Percentiles rank a stretch among this genome's conserved stretches.
Evolutionary conservation across 1,140 invertebrate species (phyloP).

Genomic region (Aphis gossypii): DNA sequence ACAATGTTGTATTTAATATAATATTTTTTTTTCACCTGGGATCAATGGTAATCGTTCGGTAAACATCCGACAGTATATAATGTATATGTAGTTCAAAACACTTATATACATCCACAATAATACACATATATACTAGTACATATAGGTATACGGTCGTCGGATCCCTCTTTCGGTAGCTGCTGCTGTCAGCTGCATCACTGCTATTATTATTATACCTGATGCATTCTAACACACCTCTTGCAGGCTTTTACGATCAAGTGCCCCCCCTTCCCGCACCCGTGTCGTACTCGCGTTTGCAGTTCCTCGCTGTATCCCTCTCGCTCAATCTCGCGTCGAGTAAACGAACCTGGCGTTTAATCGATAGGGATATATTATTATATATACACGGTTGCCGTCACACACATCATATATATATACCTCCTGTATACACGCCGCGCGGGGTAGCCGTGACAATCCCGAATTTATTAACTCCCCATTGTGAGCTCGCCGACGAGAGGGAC

Average conservation of each 20-base stretch:
- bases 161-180: constrained; percentile 28
- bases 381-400: neutral
- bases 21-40: neutral
- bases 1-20: neutral
- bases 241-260: constrained; percentile 53
- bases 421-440: neutral
- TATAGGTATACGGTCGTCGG: neutral
- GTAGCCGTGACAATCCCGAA: constrained; percentile 47
- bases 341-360: constrained; percentile 57
- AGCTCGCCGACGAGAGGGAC: neutral
- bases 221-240: constrained; percentile 15
- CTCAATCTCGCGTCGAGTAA: neutral
- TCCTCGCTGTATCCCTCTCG: neutral
- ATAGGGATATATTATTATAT: constrained; percentile 37
- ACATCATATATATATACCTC: neutral
- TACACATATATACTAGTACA: neutral
- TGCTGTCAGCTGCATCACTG: neutral
- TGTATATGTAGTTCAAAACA: neutral
- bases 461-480: constrained; percentile 56
- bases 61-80: neutral
- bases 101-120: neutral
- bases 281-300: neutral
- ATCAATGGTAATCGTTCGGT: constrained; percentile 26
- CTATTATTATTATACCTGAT: constrained; percentile 35
- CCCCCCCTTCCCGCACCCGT: neutral